phyloP scores from a whole-genome alignment of 2,113 vertebrate genomes.

The Pomatorhinus ruficollis region DNA sequence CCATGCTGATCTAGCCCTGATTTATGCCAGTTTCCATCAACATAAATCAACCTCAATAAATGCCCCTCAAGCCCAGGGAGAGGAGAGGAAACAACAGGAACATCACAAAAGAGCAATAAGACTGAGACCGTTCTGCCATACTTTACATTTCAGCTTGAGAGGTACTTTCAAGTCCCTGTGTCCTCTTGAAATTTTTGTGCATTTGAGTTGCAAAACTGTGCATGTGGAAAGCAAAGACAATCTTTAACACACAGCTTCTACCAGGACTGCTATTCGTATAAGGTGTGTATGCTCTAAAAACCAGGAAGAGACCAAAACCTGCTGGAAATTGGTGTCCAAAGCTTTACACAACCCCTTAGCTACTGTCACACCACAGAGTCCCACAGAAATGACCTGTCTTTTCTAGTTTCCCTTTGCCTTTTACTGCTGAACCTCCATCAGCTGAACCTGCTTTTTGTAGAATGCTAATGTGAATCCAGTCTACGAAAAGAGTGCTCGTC shows the following conservation, averaged over 20 bases:
- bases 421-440: background rate
- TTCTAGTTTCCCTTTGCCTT: background rate
- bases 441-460: background rate
- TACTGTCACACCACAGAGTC: background rate
- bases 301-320: background rate
- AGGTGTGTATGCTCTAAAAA: background rate
- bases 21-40: background rate
- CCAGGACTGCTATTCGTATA: background rate
- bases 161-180: background rate
- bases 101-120: background rate
- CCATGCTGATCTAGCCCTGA: background rate
- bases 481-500: background rate
- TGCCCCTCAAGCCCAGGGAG: accelerated
- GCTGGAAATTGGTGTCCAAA: background rate
- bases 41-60: background rate
- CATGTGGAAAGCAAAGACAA: background rate
- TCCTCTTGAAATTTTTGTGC: background rate
- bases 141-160: background rate
- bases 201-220: background rate
- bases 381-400: background rate
- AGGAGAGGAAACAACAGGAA: background rate
- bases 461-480: background rate
- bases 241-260: background rate
- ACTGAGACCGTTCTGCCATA: background rate
- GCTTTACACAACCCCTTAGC: background rate